Evolutionary conservation across 1,140 invertebrate species (phyloP).

Genomic region (Leucophenga varia): DNA sequence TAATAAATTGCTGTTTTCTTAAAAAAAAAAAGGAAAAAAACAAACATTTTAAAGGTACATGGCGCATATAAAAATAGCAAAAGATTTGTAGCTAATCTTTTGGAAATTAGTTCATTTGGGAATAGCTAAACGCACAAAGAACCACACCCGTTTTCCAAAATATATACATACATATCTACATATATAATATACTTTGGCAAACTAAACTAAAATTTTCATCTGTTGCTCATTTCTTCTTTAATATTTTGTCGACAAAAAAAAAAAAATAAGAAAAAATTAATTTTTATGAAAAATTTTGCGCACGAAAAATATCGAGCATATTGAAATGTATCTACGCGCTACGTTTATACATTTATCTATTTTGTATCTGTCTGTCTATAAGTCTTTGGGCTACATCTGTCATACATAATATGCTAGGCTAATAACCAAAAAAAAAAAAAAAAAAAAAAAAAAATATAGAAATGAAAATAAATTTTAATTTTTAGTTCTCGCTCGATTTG

Average conservation of each 20-base stretch:
- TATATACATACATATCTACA: slow-evolving; percentile 12
- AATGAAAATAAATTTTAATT: too few relatives aligned
- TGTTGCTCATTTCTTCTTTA: slow-evolving; percentile 9
- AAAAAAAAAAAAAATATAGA: too few relatives aligned
- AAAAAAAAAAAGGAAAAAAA: slow-evolving; percentile 29
- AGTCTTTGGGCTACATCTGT: slow-evolving; percentile 40
- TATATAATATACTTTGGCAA: slow-evolving; percentile 27
- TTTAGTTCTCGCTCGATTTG: slow-evolving; percentile 36
- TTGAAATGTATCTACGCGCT: slow-evolving; percentile 22
- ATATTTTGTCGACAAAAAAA: too few relatives aligned
- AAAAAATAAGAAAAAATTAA: too few relatives aligned
- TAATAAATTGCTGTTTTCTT: background rate
- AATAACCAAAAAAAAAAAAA: too few relatives aligned
- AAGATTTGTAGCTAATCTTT: slow-evolving; percentile 43
- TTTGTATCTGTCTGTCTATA: too few relatives aligned
- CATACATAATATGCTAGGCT: slow-evolving; percentile 54
- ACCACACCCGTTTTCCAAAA: slow-evolving; percentile 41
- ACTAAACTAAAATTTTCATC: slow-evolving; percentile 34
- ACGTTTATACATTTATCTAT: slow-evolving; percentile 3
- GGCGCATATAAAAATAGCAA: slow-evolving; percentile 29
- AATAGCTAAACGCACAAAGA: too few relatives aligned
- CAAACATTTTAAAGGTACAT: slow-evolving; percentile 30
- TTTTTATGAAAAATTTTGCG: slow-evolving; percentile 35
- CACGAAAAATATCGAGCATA: slow-evolving; percentile 20
- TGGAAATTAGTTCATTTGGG: slow-evolving; percentile 42